phyloP scores from a whole-genome alignment of 2,113 vertebrate species.

The Lophotis ruficrista region DNA sequence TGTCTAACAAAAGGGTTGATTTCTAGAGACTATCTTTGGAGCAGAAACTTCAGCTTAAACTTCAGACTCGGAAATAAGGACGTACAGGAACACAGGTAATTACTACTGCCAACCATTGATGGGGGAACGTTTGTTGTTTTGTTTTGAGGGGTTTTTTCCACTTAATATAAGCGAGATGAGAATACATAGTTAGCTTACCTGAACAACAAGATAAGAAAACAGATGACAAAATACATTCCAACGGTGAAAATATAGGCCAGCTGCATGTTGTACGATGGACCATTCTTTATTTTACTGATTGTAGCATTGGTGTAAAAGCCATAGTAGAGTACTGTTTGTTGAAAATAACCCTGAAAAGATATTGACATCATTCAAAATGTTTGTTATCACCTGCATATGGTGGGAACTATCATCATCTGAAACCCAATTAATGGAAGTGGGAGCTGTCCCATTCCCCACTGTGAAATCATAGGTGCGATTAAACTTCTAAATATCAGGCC shows the following conservation, averaged over 20 bases:
- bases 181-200: constrained; percentile 75
- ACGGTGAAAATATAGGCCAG: constrained; percentile 94
- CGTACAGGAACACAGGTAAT: neutral
- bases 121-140: neutral
- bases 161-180: neutral
- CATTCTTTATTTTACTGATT: neutral
- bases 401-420: neutral
- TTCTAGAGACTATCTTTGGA: neutral
- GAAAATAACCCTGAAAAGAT: constrained; percentile 76
- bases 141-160: neutral
- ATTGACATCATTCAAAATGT: neutral
- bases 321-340: constrained; percentile 86
- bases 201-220: constrained; percentile 85
- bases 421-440: neutral
- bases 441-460: neutral
- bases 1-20: neutral
- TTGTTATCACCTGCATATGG: neutral
- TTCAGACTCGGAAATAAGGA: neutral
- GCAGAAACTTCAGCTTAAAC: neutral
- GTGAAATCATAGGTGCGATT: neutral
- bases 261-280: constrained; percentile 85
- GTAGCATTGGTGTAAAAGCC: constrained; percentile 86
- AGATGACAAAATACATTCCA: constrained; percentile 82
- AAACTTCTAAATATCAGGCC: neutral
- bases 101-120: neutral